Base-by-base conservation (phyloP, 2,888 invertebrate species). In the Taenaris catops region DNA sequence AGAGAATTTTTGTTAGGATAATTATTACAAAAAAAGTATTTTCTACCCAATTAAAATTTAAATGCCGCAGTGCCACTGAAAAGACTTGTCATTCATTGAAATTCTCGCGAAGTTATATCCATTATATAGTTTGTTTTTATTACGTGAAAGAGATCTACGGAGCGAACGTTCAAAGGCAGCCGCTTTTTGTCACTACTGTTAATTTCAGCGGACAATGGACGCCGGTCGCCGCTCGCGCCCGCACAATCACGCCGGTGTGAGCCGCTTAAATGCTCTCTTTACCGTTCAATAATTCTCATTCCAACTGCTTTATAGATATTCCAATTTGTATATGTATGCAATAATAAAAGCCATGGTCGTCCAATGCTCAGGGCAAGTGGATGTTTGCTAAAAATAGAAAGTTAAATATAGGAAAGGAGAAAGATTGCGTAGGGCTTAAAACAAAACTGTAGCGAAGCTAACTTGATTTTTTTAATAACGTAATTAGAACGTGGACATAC, bases 191-290 rank as follows among this genome's bases (percentile, higher is more conserved):
- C 53, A 58, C 53, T 55, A 48, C 63, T 63, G 68, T 71, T 70
- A 70, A 73, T 73, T 72, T 73, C 55, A 54, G 51, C 63, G 70
- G 67, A 78, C 75, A 78, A 78, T 75, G 63, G 70, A 49, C 52
- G 55, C 57, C 23, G 49, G 52, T 14, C 59, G 64, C 60, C 61
- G 63, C 60, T 46, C 63, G 63, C 59, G 60, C 63, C 66, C 58
- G 58, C 58, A 76, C 70, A 76, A 73, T 73, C 64, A 62, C 48
- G 51, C 46, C 62, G 68, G 63, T 68, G 68, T 63, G 65, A 67
- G 59, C 63, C 53, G 51, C 63, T 73, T 76, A 78, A 78, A 78
- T 74, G 73, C 68, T 68, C 60, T 63, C 67, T 65, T 73, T 66
- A 58, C 63, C 57, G 47, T 54, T 57, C 55, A 67, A 65, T 71